A percentile compares a stretch with the other conserved stretches of the same genome.
Evolutionary conservation across 1,140 invertebrate genomes (phyloP).

Genomic region (Drosophila ironensis): DNA sequence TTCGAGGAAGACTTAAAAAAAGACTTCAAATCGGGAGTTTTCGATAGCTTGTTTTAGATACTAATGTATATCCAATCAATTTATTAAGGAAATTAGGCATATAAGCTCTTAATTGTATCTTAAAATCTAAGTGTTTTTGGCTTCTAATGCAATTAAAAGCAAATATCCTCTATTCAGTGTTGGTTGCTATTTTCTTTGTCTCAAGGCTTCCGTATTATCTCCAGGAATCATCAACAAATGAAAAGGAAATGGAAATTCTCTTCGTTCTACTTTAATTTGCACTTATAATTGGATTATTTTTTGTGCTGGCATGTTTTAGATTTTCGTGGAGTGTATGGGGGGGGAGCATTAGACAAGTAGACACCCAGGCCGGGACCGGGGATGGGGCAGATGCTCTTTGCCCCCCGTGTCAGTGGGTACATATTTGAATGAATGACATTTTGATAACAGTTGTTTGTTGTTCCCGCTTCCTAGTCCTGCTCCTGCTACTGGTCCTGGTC

Average conservation of each 20-base stretch:
- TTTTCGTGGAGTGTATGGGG: constrained; percentile 50
- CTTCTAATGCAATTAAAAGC: too few relatives aligned
- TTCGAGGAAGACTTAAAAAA: too few relatives aligned
- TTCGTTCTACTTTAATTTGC: constrained; percentile 20
- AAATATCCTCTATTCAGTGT: too few relatives aligned
- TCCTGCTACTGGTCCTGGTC: constrained; percentile 3
- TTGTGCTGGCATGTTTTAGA: background rate
- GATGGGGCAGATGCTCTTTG: constrained; percentile 20
- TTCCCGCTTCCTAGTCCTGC: constrained; percentile 37
- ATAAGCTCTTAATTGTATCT: too few relatives aligned
- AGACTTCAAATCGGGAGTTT: too few relatives aligned
- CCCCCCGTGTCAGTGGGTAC: constrained; percentile 46
- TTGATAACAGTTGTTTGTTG: constrained; percentile 76
- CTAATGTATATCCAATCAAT: too few relatives aligned
- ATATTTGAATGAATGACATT: constrained; percentile 81
- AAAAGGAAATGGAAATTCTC: constrained; percentile 24
- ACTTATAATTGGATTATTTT: constrained; percentile 25
- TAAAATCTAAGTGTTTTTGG: too few relatives aligned
- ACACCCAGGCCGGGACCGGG: background rate
- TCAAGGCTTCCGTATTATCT: background rate
- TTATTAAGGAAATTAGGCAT: too few relatives aligned
- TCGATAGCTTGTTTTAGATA: too few relatives aligned
- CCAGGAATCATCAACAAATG: constrained; percentile 1
- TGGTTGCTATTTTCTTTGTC: too few relatives aligned
- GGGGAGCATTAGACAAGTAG: constrained; percentile 19